Evolutionary conservation across 2,113 vertebrate genomes (phyloP).

Genomic region (Platycercus adscitus): DNA sequence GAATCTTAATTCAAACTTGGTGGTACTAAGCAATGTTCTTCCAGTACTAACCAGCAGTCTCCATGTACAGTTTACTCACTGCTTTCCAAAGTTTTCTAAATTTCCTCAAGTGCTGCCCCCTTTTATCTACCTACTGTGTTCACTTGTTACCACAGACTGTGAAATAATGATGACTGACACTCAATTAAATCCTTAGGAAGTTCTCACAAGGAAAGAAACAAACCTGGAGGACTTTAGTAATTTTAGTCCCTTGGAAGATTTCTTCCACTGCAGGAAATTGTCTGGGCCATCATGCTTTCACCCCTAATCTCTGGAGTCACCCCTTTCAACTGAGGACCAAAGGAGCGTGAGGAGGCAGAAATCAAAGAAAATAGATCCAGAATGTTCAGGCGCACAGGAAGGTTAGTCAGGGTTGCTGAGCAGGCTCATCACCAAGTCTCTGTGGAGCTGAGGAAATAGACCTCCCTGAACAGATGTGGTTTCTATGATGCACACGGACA

Average conservation of each 20-base stretch:
- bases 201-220: not conserved
- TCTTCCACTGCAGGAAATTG: not conserved
- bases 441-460: not conserved
- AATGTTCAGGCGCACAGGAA: not conserved
- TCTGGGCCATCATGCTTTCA: not conserved
- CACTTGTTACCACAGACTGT: not conserved
- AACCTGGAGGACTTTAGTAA: not conserved
- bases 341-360: not conserved
- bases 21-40: not conserved
- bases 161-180: not conserved
- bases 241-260: not conserved
- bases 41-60: not conserved
- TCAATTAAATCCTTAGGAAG: not conserved
- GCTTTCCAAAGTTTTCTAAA: not conserved
- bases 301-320: not conserved
- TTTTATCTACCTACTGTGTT: not conserved
- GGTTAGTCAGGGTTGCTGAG: not conserved
- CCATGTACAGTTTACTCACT: not conserved
- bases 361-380: not conserved
- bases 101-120: not conserved
- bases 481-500: rapidly evolving
- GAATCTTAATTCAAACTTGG: not conserved
- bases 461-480: not conserved
- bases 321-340: not conserved
- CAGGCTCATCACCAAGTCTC: not conserved